Conservation (phyloP, 2,888 invertebrate species). For the Priocnemis perturbator region DNA sequence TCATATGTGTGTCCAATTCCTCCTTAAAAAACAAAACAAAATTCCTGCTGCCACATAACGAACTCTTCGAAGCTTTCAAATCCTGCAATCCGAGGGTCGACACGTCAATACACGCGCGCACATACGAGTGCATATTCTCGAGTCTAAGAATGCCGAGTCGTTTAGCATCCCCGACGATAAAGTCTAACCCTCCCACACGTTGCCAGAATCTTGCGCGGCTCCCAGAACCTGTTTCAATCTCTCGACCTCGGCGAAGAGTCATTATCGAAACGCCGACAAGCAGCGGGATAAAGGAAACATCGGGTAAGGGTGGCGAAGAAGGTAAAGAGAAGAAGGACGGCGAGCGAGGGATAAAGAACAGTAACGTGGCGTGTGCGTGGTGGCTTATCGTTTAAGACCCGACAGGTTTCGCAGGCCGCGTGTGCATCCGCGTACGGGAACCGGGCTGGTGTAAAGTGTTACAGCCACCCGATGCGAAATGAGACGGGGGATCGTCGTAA, state of each 20-base stretch:
- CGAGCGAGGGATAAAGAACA: neutral
- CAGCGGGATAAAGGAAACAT: neutral
- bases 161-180: too few relatives aligned
- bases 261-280: neutral
- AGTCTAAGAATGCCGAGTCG: too few relatives aligned
- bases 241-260: neutral
- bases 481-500: neutral
- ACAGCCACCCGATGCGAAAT: neutral
- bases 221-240: neutral
- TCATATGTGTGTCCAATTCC: too few relatives aligned
- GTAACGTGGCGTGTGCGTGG: neutral
- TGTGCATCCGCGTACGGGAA: conserved; percentile 9
- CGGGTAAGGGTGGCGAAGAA: neutral
- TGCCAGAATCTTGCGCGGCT: conserved; percentile 25
- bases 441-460: conserved; percentile 10
- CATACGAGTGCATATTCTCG: too few relatives aligned
- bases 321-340: too few relatives aligned
- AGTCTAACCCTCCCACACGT: too few relatives aligned
- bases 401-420: conserved; percentile 17
- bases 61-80: too few relatives aligned
- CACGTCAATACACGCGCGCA: too few relatives aligned
- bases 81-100: too few relatives aligned
- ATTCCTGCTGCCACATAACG: too few relatives aligned
- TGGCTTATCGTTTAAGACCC: conserved; percentile 6
- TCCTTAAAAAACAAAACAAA: too few relatives aligned